Evolutionary conservation across 2,797 vertebrate species (phyloP).

Genomic region (Propithecus deckenii): DNA sequence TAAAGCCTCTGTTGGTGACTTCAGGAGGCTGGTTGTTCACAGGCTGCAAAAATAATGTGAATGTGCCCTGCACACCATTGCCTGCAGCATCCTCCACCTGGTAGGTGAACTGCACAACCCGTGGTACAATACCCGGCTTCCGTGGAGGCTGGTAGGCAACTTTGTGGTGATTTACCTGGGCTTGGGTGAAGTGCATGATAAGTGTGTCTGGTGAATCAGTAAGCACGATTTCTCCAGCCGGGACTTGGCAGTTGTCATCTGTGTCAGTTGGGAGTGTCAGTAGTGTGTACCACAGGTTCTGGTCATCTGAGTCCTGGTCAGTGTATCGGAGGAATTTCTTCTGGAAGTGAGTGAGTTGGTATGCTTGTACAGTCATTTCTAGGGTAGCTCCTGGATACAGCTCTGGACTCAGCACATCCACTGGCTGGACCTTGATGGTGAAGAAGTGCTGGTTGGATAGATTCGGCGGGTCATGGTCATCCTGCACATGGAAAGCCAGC

Average conservation of each 20-base stretch:
- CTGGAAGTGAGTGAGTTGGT: slow-evolving; percentile 90
- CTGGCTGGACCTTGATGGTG: slow-evolving; percentile 88
- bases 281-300: slow-evolving; percentile 90
- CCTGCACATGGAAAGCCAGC: slow-evolving; percentile 90
- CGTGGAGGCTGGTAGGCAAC: slow-evolving; percentile 91
- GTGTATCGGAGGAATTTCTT: slow-evolving; percentile 89
- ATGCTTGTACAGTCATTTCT: slow-evolving; percentile 92
- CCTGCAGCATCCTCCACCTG: slow-evolving; percentile 90
- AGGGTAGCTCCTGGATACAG: slow-evolving; percentile 88
- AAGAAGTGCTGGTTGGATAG: slow-evolving; percentile 89
- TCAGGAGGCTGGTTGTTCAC: slow-evolving; percentile 91
- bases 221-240: slow-evolving; percentile 89
- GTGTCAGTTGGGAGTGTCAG: slow-evolving; percentile 88
- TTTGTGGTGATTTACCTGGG: slow-evolving; percentile 93
- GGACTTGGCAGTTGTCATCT: slow-evolving; percentile 89
- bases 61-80: slow-evolving; percentile 88
- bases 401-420: slow-evolving; percentile 88
- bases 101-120: slow-evolving; percentile 92
- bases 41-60: slow-evolving; percentile 92
- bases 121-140: slow-evolving; percentile 89
- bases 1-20: slow-evolving; percentile 91
- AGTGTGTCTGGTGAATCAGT: slow-evolving; percentile 86
- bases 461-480: slow-evolving; percentile 92
- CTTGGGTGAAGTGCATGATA: slow-evolving; percentile 91
- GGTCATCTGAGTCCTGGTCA: slow-evolving; percentile 92